Evolutionary conservation across 30 jellyfish, hydroid and myxozoan species (phyloP).

Genomic region (Pseudorhiza aurosa): DNA sequence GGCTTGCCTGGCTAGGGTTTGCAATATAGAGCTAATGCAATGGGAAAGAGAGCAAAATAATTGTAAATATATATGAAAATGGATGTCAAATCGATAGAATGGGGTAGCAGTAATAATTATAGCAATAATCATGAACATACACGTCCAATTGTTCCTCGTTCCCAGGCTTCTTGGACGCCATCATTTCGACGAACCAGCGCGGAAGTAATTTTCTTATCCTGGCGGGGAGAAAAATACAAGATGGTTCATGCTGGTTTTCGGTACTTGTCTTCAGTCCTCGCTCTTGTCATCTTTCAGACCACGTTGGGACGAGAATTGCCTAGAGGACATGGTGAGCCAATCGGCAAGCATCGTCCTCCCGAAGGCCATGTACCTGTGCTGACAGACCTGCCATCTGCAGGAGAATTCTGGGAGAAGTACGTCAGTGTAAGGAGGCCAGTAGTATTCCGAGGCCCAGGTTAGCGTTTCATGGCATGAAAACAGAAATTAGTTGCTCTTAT

Average conservation of each 20-base stretch:
- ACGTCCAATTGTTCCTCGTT: too few species aligned
- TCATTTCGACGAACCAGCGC: too few species aligned
- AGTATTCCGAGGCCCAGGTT: constrained; percentile 54
- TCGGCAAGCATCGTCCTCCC: constrained; percentile 45
- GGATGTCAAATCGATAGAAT: too few species aligned
- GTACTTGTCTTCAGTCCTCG: neutral
- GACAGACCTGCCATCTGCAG: constrained; percentile 57
- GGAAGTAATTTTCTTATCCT: too few species aligned
- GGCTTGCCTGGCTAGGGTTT: too few species aligned
- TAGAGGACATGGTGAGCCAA: constrained; percentile 43
- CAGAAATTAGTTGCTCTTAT: neutral
- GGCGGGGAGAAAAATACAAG: too few species aligned
- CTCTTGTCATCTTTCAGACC: neutral
- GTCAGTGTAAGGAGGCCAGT: constrained; percentile 53
- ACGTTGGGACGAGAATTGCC: constrained; percentile 26
- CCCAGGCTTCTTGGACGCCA: too few species aligned
- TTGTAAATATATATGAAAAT: too few species aligned
- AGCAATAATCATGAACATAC: too few species aligned
- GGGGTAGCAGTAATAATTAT: too few species aligned
- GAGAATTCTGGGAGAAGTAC: constrained; percentile 54
- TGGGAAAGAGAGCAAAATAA: too few species aligned
- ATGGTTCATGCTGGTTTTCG: neutral
- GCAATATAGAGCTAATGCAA: too few species aligned
- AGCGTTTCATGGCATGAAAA: neutral
- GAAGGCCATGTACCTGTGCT: constrained; percentile 55